phyloP scores from a whole-genome alignment of 2,113 vertebrate species.

The Eublepharis macularius region DNA sequence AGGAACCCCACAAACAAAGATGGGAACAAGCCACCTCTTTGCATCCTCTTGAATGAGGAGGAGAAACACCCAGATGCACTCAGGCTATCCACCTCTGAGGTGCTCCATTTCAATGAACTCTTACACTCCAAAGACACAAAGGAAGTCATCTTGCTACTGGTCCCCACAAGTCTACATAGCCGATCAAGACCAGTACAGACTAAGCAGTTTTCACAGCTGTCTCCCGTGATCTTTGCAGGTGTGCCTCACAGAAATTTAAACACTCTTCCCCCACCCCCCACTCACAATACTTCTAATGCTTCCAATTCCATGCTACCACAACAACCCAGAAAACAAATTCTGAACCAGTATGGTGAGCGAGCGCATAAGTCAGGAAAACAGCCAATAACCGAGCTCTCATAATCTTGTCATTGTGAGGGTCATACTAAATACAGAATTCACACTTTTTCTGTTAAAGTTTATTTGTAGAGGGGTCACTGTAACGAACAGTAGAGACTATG shows the following conservation, averaged over 20 bases:
- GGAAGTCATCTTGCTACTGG: neutral
- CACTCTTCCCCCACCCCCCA: neutral
- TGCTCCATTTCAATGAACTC: neutral
- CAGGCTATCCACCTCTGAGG: neutral
- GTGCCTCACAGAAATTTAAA: too few relatives aligned
- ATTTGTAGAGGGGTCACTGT: neutral
- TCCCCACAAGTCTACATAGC: neutral
- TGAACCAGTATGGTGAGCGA: neutral
- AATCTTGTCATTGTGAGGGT: neutral
- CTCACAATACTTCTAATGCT: neutral
- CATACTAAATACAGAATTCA: neutral
- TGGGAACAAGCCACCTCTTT: neutral
- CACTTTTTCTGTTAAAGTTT: neutral
- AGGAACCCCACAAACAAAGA: neutral
- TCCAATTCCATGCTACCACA: neutral
- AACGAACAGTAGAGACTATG: neutral
- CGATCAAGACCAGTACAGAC: neutral
- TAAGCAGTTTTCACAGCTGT: neutral
- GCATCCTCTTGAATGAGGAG: neutral
- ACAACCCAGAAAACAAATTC: neutral
- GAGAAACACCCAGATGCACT: neutral
- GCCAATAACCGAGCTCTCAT: neutral
- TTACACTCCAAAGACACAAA: neutral
- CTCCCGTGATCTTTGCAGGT: neutral
- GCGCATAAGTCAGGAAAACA: neutral